These are phyloP conservation scores for Thalpophila matura DNA, from an alignment of 2,888 invertebrate species.

Conservation along the genomic window DNA sequence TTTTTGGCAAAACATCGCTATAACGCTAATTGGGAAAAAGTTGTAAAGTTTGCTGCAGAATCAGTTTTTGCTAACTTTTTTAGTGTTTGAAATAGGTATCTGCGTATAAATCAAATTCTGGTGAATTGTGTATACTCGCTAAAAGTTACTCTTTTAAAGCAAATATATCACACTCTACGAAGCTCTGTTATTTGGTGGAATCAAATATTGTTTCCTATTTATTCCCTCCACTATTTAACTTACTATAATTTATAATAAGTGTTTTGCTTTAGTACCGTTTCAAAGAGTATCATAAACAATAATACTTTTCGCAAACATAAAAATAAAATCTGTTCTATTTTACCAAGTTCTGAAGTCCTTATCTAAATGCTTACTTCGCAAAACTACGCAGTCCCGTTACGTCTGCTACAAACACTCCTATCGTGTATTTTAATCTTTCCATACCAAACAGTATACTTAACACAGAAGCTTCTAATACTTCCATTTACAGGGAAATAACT, in stretches of 20 bases:
- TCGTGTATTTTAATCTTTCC: slow-evolving; percentile 31
- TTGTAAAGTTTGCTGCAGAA: slow-evolving; percentile 21
- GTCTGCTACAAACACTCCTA: slow-evolving; percentile 6
- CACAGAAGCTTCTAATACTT: slow-evolving; percentile 23
- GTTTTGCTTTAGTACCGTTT: neutral
- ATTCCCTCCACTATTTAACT: too few species aligned
- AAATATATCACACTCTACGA: too few species aligned
- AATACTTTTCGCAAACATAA: neutral
- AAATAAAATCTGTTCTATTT: neutral
- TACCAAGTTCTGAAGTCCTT: neutral
- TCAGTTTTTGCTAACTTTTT: slow-evolving; percentile 14
- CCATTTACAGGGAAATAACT: slow-evolving; percentile 82
- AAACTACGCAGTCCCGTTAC: slow-evolving; percentile 16
- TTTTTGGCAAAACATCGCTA: slow-evolving; percentile 1
- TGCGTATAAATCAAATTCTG: slow-evolving; percentile 13
- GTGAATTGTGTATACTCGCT: neutral
- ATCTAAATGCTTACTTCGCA: slow-evolving; percentile 5
- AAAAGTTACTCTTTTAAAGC: neutral
- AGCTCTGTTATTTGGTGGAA: neutral
- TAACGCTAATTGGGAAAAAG: slow-evolving; percentile 37
- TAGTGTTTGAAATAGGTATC: slow-evolving; percentile 1
- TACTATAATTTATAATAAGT: too few species aligned
- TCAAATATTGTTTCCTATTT: neutral
- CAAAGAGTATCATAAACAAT: neutral
- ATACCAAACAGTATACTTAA: neutral